phyloP scores from a whole-genome alignment of 2,113 vertebrate genomes.

The Girardinichthys multiradiatus region DNA sequence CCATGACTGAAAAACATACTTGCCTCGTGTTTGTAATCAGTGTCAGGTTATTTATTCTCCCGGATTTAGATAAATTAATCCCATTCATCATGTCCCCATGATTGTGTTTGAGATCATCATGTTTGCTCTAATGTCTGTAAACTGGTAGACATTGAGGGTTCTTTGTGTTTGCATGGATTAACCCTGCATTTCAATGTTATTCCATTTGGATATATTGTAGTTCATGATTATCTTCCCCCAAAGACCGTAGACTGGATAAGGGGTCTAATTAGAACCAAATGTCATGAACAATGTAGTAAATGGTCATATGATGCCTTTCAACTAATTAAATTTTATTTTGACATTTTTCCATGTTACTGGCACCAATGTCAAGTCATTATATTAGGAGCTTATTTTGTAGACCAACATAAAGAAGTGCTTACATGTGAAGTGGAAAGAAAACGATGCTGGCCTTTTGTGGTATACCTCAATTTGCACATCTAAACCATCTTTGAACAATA shows the following conservation, averaged over 20 bases:
- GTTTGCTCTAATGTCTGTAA: background rate
- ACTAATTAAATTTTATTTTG: background rate
- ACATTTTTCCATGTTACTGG: background rate
- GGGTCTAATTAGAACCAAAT: background rate
- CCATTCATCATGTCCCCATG: background rate
- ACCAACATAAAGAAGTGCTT: background rate
- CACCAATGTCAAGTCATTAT: background rate
- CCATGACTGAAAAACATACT: constrained; percentile 7
- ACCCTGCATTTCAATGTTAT: no score
- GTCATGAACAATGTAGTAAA: background rate
- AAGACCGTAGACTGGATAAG: background rate
- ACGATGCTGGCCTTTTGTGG: background rate
- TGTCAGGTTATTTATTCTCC: background rate
- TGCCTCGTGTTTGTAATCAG: constrained; percentile 18
- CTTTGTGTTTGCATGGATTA: background rate
- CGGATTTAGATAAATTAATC: background rate
- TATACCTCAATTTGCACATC: background rate
- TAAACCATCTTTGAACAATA: no score
- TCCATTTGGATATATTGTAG: no score
- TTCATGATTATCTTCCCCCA: background rate
- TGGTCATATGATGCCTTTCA: background rate
- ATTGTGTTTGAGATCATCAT: background rate
- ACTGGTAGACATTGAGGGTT: background rate
- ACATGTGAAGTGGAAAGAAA: background rate
- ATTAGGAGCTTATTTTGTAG: no score